Evolutionary conservation across 2,113 vertebrate species (phyloP), one percentile per base, ranked within the genome.

Genomic region (Catagonus wagneri): DNA sequence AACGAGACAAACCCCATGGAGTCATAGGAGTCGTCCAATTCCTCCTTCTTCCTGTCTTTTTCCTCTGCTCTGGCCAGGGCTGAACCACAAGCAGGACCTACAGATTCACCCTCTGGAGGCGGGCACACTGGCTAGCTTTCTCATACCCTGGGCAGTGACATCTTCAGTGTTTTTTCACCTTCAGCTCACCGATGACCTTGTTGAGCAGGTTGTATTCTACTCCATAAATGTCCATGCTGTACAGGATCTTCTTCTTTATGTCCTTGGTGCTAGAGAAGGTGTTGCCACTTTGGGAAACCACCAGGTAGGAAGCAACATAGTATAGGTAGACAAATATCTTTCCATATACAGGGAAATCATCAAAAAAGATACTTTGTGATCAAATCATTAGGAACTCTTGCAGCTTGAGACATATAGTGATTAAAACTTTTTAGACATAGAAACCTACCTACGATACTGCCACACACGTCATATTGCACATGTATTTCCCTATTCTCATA

Each of bases 1-100:
- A 99, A 99, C n/a, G 99, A 98, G 89, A 99, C 99, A 0, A 99
- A 99, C 98, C 99, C 99, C 99, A 99, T 99, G 96, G 99, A 99
- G 14, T 99, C 99, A 15, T 99, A 44, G 3, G 99, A 99, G 98
- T 99, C 99, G 96, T 99, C 99, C n/a, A 99, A 99, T 72, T 99
- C 99, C 78, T 99, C 99, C 23, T 99, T 99, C 98, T 99, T 99
- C 98, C 99, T 99, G 50, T 99, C 99, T 95, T 99, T 99, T 94
- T 98, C 98, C 96, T 99, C 98, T 88, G 96, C 98, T 98, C 97
- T 98, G 93, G 97, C 98, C 63, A 98, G 98, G 65, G 98, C 96
- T 11, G 97, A 97, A 97, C 99, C 99, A 90, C 99, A 97, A 68
- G 98, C 99, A 90, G 99, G 98, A 74, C 99, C 98, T 68, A 99